A percentile compares a stretch with the other conserved stretches of the same genome.
These are phyloP conservation scores for Indicator maculatus DNA, from an alignment of 2,113 vertebrate genomes.

Conservation along the genomic window DNA sequence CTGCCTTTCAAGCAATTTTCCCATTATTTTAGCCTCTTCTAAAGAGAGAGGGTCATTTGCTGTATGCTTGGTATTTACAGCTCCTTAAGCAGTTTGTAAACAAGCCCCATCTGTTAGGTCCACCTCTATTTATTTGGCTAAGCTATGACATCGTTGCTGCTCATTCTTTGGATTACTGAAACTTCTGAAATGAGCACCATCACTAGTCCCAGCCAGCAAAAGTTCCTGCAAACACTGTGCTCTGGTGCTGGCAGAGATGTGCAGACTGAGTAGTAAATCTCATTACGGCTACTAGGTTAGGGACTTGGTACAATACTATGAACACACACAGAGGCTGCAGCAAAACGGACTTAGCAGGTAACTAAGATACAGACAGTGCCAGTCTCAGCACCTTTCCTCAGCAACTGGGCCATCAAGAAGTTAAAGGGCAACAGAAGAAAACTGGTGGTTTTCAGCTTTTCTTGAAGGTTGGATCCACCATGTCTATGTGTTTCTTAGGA, in stretches of 20 bases:
- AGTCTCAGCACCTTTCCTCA: background rate
- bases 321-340: background rate
- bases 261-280: background rate
- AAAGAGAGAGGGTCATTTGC: background rate
- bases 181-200: background rate
- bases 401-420: background rate
- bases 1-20: background rate
- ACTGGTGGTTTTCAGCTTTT: background rate
- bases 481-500: background rate
- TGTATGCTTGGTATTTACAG: background rate
- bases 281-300: background rate
- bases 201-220: background rate
- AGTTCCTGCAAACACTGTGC: background rate
- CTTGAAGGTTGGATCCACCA: background rate
- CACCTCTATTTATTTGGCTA: background rate
- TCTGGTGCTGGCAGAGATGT: background rate
- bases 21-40: background rate
- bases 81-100: background rate
- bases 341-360: background rate
- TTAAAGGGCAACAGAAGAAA: background rate
- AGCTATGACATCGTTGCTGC: background rate
- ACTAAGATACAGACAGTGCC: background rate
- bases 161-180: background rate
- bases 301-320: background rate
- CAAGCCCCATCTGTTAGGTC: background rate